phyloP scores from a whole-genome alignment of 2,113 vertebrate genomes.

The Platysternon megacephalum region DNA sequence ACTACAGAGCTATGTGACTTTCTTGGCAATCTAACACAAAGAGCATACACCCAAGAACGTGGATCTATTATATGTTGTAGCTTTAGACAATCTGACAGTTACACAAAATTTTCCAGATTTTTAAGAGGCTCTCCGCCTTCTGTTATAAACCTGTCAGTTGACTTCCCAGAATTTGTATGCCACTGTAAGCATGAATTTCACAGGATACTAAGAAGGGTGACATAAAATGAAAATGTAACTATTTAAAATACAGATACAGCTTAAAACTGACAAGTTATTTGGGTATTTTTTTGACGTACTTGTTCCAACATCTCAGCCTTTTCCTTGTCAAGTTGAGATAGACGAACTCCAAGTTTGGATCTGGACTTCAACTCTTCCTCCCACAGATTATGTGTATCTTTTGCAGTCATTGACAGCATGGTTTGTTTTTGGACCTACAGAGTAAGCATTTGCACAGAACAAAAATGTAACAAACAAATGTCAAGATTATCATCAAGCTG shows the following conservation, averaged over 20 bases:
- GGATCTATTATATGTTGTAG: not conserved
- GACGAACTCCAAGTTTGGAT: constrained; percentile 80
- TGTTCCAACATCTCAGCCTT: constrained; percentile 80
- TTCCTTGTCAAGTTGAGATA: constrained; percentile 85
- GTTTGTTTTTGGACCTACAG: constrained; percentile 85
- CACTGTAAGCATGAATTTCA: not conserved
- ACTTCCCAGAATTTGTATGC: not conserved
- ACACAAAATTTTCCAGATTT: not conserved
- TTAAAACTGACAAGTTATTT: not conserved
- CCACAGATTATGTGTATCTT: constrained; percentile 85
- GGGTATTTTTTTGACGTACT: constrained; percentile 58
- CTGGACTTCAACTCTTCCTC: constrained; percentile 87
- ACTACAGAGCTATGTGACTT: not conserved
- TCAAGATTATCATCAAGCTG: not conserved
- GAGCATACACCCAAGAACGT: not conserved
- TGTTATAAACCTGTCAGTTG: not conserved
- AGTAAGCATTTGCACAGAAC: not conserved
- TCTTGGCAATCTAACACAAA: not conserved
- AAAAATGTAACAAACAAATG: not conserved
- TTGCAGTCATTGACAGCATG: constrained; percentile 78
- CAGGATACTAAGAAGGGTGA: not conserved
- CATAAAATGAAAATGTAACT: not conserved
- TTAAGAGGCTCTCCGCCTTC: not conserved
- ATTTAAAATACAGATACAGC: not conserved
- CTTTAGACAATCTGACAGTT: not conserved